Conservation (phyloP, 1,140 invertebrate genomes). For the Teleopsis dalmanni region DNA sequence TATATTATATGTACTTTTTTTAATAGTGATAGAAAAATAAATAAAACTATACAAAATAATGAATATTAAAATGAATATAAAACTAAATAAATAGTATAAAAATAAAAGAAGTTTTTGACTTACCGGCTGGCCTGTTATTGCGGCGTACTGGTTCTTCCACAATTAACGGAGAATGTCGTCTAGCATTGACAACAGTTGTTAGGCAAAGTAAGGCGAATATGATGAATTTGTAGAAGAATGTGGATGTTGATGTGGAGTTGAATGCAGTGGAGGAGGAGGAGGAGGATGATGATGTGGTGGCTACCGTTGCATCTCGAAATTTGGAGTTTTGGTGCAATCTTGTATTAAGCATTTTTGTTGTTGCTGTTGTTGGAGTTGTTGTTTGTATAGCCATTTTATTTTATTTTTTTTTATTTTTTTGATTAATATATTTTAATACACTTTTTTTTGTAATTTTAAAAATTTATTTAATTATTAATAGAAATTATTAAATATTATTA, state of each 20-base stretch:
- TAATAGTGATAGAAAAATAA: no score
- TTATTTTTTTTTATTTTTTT: not conserved
- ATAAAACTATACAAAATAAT: no score
- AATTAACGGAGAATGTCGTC: slow-evolving; percentile 36
- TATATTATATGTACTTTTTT: no score
- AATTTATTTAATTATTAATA: no score
- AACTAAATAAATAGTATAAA: no score
- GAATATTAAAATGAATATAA: no score
- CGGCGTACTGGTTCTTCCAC: slow-evolving; percentile 37
- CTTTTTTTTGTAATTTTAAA: slow-evolving; percentile 19
- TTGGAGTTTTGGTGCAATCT: slow-evolving; percentile 26
- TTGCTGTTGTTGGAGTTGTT: not conserved
- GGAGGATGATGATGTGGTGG: slow-evolving; percentile 1
- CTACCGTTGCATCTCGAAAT: slow-evolving; percentile 4
- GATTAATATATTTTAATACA: not conserved
- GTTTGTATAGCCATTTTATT: not conserved
- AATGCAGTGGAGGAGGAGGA: not conserved
- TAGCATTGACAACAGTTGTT: slow-evolving; percentile 21
- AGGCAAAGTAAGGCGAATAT: slow-evolving; percentile 23
- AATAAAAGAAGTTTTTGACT: no score
- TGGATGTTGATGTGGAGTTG: not conserved
- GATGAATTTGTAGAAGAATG: slow-evolving; percentile 22
- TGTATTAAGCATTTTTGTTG: slow-evolving; percentile 11
- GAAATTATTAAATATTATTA: no score
- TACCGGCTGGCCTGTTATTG: slow-evolving; percentile 40